Evolutionary conservation across 2,113 vertebrate species (phyloP).

Genomic region (Chaetorhynchus papuensis): DNA sequence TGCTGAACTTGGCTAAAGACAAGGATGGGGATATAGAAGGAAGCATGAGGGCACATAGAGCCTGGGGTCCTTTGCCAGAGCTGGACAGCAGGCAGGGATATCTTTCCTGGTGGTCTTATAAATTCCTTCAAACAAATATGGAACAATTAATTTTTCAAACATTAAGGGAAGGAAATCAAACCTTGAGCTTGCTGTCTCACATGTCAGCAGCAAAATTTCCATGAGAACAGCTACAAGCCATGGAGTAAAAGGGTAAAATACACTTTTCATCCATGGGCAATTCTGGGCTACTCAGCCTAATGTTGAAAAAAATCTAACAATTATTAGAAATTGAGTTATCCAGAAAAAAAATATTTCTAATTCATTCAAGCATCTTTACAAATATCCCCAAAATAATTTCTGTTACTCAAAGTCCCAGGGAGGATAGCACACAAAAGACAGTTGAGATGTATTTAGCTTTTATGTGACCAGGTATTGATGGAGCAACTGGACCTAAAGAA

Average conservation of each 20-base stretch:
- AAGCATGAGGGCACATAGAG: rapidly evolving
- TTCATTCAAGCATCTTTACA: background rate
- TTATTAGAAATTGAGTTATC: background rate
- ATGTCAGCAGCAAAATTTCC: background rate
- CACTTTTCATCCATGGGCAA: background rate
- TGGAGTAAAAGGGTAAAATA: background rate
- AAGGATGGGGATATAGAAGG: background rate
- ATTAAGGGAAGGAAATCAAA: background rate
- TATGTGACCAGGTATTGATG: background rate
- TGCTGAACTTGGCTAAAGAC: background rate
- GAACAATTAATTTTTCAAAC: background rate
- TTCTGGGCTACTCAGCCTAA: background rate
- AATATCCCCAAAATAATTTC: background rate
- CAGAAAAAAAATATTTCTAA: background rate
- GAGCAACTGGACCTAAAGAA: background rate
- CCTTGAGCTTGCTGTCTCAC: background rate
- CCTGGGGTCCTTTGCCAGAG: background rate
- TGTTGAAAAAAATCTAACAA: background rate
- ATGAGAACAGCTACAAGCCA: background rate
- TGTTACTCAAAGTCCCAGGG: background rate
- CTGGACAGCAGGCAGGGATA: background rate
- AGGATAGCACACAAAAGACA: background rate
- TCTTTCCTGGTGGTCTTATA: background rate
- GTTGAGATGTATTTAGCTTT: background rate
- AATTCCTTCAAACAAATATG: background rate